Evolutionary conservation across 2,888 invertebrate genomes (phyloP).

Genomic region (Tetheella fluctuosa): DNA sequence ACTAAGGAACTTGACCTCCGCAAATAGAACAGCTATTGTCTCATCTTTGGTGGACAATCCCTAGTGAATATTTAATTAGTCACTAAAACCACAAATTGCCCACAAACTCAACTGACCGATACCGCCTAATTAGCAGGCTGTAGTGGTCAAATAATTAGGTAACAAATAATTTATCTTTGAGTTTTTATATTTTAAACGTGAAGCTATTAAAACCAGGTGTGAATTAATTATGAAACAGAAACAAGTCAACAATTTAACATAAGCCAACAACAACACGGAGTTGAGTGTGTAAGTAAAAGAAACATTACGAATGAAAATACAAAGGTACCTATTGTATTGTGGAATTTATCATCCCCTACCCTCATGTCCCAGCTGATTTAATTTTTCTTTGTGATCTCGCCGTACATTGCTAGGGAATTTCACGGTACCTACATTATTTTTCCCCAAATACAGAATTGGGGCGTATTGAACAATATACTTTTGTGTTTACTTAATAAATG

Average conservation of each 20-base stretch:
- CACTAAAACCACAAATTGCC: neutral
- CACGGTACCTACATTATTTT: conserved; percentile 20
- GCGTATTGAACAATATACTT: neutral
- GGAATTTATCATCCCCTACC: conserved; percentile 35
- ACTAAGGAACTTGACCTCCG: neutral
- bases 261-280: neutral
- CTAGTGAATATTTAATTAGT: neutral
- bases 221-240: no score
- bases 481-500: neutral
- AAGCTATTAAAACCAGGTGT: no score
- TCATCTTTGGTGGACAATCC: neutral
- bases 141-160: neutral
- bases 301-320: conserved; percentile 44
- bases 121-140: neutral
- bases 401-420: conserved; percentile 26
- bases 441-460: conserved; percentile 12
- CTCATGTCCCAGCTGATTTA: conserved; percentile 36
- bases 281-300: conserved; percentile 43
- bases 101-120: neutral
- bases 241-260: no score
- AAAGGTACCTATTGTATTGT: conserved; percentile 37
- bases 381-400: conserved; percentile 36
- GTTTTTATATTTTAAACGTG: no score
- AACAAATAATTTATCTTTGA: neutral
- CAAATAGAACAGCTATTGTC: neutral